Base-by-base conservation (phyloP, 37 sponge, comb jelly and placozoan genomes). In the Ephydatia muelleri region DNA sequence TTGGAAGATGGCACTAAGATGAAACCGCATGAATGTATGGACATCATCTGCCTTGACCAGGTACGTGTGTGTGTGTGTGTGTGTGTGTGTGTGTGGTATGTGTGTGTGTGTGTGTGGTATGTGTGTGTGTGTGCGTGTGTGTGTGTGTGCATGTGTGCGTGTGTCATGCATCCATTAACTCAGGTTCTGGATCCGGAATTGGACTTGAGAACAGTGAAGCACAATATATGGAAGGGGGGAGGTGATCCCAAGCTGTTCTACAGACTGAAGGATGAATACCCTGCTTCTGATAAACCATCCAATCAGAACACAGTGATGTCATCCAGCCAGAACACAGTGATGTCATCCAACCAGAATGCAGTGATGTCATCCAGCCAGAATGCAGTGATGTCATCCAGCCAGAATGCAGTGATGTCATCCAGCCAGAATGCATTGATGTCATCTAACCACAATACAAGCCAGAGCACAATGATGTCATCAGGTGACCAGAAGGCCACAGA, bases 161-260 rank as follows among this genome's bases (percentile, higher is more conserved):
- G n/a, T 32, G n/a, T 65, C 21, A 49, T 28, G 4, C 34, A 32
- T 26, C 1, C 5, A 37, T 72, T 35, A n/a, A 19, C 27, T 32
- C 84, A 96, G 97, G 84, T 92, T 25, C 74, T 98, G 22, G 92
- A 94, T 73, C 81, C 40, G 26, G 85, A 83, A 22, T 72, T 96
- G 80, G 99, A 98, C 75, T 73, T 98, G 76, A 87, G 99, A 73
- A 94, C 97, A 68, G 93, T 96, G 38, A 87, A 88, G 33, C 81
- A 94, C 80, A 79, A 76, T 29, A 83, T 92, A 23, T 98, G 99
- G 99, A 98, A 94, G 77, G 89, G 93, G 69, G 88, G 95, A 23
- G 84, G 93, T 0, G 98, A 98, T 38, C 80, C 95, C 73, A 91
- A 85, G 43, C 79, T 98, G 31, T 74, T 69, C 37, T 98, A 98